phyloP scores from a whole-genome alignment of 2,797 vertebrate genomes.

The Sebastes vulpes region DNA sequence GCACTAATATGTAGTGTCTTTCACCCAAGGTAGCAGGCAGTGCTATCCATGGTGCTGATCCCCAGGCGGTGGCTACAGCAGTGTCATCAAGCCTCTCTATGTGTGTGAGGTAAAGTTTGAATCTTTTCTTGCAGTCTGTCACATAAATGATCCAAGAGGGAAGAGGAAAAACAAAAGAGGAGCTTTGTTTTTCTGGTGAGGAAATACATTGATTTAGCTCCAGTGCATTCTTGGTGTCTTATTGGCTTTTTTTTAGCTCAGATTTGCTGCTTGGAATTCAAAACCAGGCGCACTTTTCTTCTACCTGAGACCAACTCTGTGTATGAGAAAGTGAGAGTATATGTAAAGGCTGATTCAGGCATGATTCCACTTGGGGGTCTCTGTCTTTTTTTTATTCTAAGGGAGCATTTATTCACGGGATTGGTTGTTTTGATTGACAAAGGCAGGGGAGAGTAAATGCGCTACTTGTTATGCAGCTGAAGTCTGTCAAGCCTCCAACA shows the following conservation, averaged over 20 bases:
- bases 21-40: background rate
- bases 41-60: constrained; percentile 80
- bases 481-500: constrained; percentile 85
- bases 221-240: constrained; percentile 38
- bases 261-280: constrained; percentile 65
- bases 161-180: constrained; percentile 9
- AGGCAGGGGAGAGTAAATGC: constrained; percentile 75
- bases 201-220: constrained; percentile 41
- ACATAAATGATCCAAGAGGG: background rate
- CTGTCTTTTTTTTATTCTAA: constrained; percentile 11
- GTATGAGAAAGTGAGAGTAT: constrained; percentile 4
- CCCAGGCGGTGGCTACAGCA: background rate
- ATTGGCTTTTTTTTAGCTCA: constrained; percentile 38
- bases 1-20: background rate
- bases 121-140: background rate
- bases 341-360: constrained; percentile 49
- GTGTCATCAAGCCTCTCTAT: background rate
- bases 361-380: constrained; percentile 57
- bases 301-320: constrained; percentile 52
- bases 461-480: constrained; percentile 85
- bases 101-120: background rate
- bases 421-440: constrained; percentile 83
- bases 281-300: constrained; percentile 8
- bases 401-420: constrained; percentile 72
- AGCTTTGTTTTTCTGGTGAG: constrained; percentile 18